A percentile compares a stretch with the other conserved stretches of the same genome.
Conservation (phyloP, 1,140 invertebrate species). For the Euwallacea similis region DNA sequence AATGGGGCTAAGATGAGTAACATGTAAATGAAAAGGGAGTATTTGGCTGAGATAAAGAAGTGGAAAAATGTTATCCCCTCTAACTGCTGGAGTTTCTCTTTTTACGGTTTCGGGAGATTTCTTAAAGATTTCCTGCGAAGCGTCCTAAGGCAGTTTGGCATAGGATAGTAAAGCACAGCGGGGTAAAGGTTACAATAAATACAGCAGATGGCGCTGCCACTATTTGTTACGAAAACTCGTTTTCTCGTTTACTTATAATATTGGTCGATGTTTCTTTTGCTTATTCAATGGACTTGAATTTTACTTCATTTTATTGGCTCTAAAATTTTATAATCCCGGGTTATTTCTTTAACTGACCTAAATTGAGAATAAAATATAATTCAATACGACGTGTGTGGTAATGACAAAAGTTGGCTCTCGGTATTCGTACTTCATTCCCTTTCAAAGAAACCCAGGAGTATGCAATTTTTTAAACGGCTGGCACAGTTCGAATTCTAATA, state of each 20-base stretch:
- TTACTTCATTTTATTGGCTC: constrained; percentile 6
- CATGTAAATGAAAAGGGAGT: no score
- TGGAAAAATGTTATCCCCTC: constrained; percentile 21
- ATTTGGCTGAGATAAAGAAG: constrained; percentile 2
- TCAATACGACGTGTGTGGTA: no score
- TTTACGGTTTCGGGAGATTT: constrained; percentile 26
- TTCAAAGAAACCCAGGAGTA: constrained; percentile 2
- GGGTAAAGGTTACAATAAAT: constrained; percentile 36
- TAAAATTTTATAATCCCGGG: constrained; percentile 4
- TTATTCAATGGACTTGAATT: neutral
- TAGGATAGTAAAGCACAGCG: constrained; percentile 25
- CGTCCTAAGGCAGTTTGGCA: constrained; percentile 15
- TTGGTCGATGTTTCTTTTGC: constrained; percentile 11
- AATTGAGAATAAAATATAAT: no score
- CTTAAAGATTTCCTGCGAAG: constrained; percentile 23
- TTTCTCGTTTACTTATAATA: constrained; percentile 18
- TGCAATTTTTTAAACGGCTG: constrained; percentile 15
- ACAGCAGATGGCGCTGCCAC: constrained; percentile 28
- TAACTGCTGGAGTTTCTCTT: constrained; percentile 22
- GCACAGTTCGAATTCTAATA: constrained; percentile 10
- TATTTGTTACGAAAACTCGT: constrained; percentile 33
- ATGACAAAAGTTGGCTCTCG: no score
- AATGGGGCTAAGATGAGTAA: no score
- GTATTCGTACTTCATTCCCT: neutral
- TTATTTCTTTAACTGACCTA: neutral